Conservation (phyloP, 2,888 invertebrate species). For the Orthosia gothica region DNA sequence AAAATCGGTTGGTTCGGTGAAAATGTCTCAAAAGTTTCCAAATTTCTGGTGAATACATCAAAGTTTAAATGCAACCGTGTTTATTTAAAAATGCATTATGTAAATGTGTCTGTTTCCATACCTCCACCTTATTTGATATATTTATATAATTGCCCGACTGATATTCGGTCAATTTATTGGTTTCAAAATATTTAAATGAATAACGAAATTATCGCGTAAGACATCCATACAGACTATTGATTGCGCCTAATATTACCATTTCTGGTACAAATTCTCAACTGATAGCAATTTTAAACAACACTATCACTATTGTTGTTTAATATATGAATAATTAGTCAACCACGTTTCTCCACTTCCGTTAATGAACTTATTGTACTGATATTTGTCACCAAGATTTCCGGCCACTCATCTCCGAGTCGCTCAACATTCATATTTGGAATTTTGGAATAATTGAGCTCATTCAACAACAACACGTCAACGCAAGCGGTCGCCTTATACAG, state of each 20-base stretch:
- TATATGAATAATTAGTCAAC: conserved; percentile 24
- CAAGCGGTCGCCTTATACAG: conserved; percentile 54
- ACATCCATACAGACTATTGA: neutral
- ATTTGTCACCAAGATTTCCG: conserved; percentile 35
- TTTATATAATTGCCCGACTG: no score
- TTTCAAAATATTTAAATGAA: neutral
- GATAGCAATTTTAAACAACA: conserved; percentile 3
- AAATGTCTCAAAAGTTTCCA: neutral
- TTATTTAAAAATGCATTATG: neutral
- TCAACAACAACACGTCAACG: conserved; percentile 43
- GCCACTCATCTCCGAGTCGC: conserved; percentile 14
- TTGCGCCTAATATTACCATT: neutral
- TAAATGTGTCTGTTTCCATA: neutral
- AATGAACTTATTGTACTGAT: conserved; percentile 6
- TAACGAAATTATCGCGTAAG: neutral
- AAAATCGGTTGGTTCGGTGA: neutral
- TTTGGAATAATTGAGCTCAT: conserved; percentile 58
- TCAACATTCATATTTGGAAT: conserved; percentile 55
- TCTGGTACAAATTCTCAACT: neutral
- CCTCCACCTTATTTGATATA: neutral
- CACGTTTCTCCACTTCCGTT: conserved; percentile 33
- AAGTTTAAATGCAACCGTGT: neutral
- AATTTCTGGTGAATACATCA: neutral
- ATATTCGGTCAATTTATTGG: neutral
- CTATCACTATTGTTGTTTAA: neutral